phyloP scores from a whole-genome alignment of 1,140 invertebrate species.

The Vollenhovia emeryi region DNA sequence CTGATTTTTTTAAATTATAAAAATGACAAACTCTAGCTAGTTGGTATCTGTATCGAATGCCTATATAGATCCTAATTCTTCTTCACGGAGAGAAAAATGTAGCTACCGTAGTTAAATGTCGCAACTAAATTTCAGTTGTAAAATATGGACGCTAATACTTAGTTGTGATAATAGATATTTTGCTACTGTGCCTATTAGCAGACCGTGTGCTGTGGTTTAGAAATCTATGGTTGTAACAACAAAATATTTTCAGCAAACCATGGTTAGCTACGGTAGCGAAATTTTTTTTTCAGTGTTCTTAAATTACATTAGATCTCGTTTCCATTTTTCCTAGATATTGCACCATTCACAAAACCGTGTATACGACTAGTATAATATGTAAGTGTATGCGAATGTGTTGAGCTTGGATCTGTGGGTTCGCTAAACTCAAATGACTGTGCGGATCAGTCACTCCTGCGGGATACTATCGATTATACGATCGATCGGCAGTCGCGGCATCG shows the following conservation, averaged over 20 bases:
- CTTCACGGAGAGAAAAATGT: too few species aligned
- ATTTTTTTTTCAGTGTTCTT: too few species aligned
- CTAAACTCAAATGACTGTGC: background rate
- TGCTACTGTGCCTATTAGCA: too few species aligned
- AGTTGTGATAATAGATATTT: too few species aligned
- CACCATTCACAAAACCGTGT: background rate
- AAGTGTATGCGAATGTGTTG: background rate
- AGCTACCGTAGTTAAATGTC: too few species aligned
- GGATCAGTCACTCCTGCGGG: background rate
- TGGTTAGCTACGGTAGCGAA: too few species aligned
- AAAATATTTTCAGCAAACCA: too few species aligned
- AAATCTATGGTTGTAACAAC: too few species aligned
- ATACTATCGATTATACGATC: constrained; percentile 43
- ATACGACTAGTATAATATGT: background rate
- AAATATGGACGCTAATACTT: too few species aligned
- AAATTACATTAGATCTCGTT: background rate
- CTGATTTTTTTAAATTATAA: background rate
- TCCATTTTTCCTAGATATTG: background rate
- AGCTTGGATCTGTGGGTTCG: background rate
- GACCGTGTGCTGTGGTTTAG: too few species aligned
- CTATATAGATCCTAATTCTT: too few species aligned
- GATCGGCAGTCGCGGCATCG: constrained; percentile 20
- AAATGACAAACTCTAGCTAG: background rate
- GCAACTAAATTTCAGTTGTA: too few species aligned
- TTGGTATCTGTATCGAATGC: background rate